Evolutionary conservation across 2,113 vertebrate genomes (phyloP).

Genomic region (Dipodomys stephensi): DNA sequence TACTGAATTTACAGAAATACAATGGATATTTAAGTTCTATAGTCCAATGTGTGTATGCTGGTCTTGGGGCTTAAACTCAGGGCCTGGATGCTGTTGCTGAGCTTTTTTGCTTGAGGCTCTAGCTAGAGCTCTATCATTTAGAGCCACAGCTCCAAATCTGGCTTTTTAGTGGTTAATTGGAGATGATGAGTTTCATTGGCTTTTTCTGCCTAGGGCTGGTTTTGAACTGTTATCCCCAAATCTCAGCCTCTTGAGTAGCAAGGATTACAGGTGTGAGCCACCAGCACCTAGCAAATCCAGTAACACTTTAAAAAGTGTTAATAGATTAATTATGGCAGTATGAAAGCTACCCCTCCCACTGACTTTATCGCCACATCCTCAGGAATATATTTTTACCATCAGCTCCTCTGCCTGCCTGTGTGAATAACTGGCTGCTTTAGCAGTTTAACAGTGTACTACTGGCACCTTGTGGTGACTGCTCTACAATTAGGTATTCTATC

Average conservation of each 20-base stretch:
- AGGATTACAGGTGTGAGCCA: too few species aligned
- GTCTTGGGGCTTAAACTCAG: too few species aligned
- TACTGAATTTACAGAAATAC: neutral
- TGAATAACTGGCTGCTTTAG: constrained; percentile 19
- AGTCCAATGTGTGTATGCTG: neutral
- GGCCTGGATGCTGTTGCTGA: too few species aligned
- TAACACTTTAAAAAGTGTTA: constrained; percentile 5
- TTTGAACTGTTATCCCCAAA: too few species aligned
- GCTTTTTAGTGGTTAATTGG: too few species aligned
- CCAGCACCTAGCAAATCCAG: too few species aligned
- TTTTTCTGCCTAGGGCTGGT: too few species aligned
- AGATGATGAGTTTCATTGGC: too few species aligned
- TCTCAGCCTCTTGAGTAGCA: too few species aligned
- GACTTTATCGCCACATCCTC: neutral
- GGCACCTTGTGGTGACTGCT: neutral
- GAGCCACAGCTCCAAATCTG: too few species aligned
- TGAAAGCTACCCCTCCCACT: neutral
- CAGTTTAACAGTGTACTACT: neutral
- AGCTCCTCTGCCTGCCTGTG: neutral
- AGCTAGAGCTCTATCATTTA: too few species aligned
- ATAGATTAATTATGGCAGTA: neutral
- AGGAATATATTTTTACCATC: neutral
- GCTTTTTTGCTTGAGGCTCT: too few species aligned
- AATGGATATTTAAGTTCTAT: constrained; percentile 25
- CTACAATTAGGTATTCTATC: neutral